Conservation (phyloP, 2,888 invertebrate genomes). For the Eurois occulta region DNA sequence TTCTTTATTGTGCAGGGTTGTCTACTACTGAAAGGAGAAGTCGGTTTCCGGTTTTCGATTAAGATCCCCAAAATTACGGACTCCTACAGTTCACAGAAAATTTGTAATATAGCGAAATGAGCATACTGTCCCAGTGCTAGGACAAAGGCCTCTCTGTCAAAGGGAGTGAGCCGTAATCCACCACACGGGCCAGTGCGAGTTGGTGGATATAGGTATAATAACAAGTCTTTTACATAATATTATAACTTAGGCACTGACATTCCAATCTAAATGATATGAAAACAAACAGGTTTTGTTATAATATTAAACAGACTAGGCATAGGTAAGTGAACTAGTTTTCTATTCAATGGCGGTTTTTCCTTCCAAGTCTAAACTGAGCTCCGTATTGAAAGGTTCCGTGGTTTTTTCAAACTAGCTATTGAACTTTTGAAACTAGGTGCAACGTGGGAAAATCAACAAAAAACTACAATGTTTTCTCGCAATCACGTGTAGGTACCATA, state of each 20-base stretch:
- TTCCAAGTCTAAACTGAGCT: not conserved
- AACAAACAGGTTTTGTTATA: conserved; percentile 30
- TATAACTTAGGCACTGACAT: not conserved
- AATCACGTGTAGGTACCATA: not conserved
- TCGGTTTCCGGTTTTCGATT: conserved; percentile 6
- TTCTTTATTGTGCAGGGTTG: conserved; percentile 4
- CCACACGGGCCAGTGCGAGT: not conserved
- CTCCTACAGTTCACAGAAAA: not conserved
- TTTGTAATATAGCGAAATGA: not conserved
- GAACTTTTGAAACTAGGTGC: not conserved
- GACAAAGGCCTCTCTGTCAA: not conserved
- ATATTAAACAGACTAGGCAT: conserved; percentile 2
- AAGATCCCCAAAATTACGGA: not conserved
- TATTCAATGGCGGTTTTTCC: conserved; percentile 30
- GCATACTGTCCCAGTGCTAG: not conserved
- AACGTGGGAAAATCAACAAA: not conserved
- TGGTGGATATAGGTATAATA: not conserved
- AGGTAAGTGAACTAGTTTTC: conserved; percentile 20
- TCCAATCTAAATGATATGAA: conserved; percentile 11
- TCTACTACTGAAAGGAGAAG: conserved; percentile 1
- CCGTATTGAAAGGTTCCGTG: not conserved
- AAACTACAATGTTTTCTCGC: conserved; percentile 40
- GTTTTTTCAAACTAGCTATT: not conserved
- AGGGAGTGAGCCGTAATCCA: not conserved
- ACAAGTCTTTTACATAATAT: not conserved